phyloP scores from a whole-genome alignment of 2,888 invertebrate genomes.

The Scaptomyza reducta region DNA sequence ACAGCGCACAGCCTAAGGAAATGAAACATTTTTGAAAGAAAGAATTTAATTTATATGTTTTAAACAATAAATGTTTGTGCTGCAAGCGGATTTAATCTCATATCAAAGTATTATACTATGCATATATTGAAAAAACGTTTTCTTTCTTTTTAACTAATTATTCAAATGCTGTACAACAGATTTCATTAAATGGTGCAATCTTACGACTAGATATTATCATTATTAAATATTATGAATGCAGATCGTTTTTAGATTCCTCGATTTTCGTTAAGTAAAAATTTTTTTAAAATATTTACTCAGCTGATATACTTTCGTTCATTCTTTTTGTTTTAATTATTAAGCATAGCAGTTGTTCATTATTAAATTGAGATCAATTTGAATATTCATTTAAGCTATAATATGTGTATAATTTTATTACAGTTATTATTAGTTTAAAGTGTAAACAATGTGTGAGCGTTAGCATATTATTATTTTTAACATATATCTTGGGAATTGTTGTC shows the following conservation, averaged over 20 bases:
- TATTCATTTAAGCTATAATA: constrained; percentile 30
- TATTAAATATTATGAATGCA: constrained; percentile 31
- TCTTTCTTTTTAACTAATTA: constrained; percentile 14
- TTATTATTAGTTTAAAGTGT: constrained; percentile 11
- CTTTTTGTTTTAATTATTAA: neutral
- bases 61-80: constrained; percentile 11
- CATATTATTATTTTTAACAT: constrained; percentile 9
- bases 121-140: constrained; percentile 8
- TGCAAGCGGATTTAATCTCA: constrained; percentile 47
- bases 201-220: constrained; percentile 51
- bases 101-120: constrained; percentile 8
- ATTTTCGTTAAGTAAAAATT: constrained; percentile 10
- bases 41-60: constrained; percentile 5
- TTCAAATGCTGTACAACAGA: constrained; percentile 37
- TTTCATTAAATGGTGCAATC: constrained; percentile 32
- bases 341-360: constrained; percentile 19
- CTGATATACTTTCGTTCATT: neutral
- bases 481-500: constrained; percentile 13
- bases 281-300: neutral
- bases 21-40: constrained; percentile 44
- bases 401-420: neutral
- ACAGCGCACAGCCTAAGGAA: constrained; percentile 73
- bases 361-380: constrained; percentile 68
- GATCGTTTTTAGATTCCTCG: constrained; percentile 34
- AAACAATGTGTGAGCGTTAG: constrained; percentile 12